These are phyloP conservation scores for Oxystoma pomonae DNA, from an alignment of 2,888 invertebrate species.

Conservation along the genomic window DNA sequence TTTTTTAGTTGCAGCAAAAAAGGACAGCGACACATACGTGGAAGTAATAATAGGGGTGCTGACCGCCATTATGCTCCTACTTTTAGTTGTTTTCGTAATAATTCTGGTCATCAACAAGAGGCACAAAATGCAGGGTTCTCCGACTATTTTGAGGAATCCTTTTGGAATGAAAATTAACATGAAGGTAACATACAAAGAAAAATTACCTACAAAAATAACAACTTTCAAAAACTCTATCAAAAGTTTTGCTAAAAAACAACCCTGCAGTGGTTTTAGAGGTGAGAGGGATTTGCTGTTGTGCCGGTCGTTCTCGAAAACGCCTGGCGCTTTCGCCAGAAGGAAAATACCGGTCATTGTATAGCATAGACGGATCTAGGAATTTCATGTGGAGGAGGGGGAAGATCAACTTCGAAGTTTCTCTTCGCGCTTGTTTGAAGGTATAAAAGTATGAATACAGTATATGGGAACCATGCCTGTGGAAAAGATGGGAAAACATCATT, in stretches of 20 bases:
- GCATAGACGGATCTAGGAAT: no score
- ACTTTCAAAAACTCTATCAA: neutral
- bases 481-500: no score
- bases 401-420: no score
- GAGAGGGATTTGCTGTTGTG: no score
- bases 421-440: no score
- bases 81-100: slow-evolving; percentile 60
- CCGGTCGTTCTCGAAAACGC: no score
- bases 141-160: slow-evolving; percentile 58
- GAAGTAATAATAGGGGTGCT: slow-evolving; percentile 61
- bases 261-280: no score
- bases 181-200: slow-evolving; percentile 55
- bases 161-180: slow-evolving; percentile 64
- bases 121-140: slow-evolving; percentile 58
- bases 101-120: slow-evolving; percentile 58
- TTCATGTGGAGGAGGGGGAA: no score
- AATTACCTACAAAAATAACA: neutral
- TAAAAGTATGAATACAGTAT: no score
- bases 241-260: neutral
- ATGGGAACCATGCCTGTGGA: no score
- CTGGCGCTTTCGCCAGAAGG: no score
- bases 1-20: slow-evolving; percentile 52
- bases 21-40: slow-evolving; percentile 56
- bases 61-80: slow-evolving; percentile 61
- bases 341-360: no score